Base-by-base conservation (phyloP, 2,888 invertebrate genomes). In the Coleophora flavipennella region DNA sequence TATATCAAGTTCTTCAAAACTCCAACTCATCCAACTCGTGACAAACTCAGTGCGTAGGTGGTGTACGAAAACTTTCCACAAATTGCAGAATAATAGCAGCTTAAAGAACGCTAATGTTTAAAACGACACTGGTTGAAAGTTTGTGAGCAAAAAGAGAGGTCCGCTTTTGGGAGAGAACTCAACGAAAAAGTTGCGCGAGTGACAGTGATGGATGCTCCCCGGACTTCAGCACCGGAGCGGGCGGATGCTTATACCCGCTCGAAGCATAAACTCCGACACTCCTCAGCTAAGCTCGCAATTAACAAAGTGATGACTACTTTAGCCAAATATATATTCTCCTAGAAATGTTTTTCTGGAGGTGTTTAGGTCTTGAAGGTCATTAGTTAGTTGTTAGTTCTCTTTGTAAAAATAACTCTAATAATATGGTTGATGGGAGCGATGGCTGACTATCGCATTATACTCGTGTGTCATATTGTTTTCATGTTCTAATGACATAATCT, bases 151-250 rank as follows among this genome's bases (percentile, higher is more conserved):
- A 80, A 80, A 78, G 74, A 67, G 61, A 51, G 60, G 58, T 59
- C 62, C 3, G 33, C 61, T 61, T 67, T 63, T 71, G 67, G 61
- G 64, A 63, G 67, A 63, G 60, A 67, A 67, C 71, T 67, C 66
- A 62, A 60, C 66, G 72, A 78, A 83, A 81, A 81, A 79, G 76
- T 80, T 75, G 69, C 55, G 67, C 55, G 44, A 44, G 47, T 72
- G 83, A 80, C 81, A 64, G 65, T 83, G 83, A 83, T 81, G 69
- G 78, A 83, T 83, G 80, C 59, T 62, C 55, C 53, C 55, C 55
- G 60, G 64, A 57, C 62, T 59, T 57, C 63, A 59, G 65, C 67
- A 4, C 11, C 51, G n/a, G 57, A 62, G 32, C 13, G 36, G 12
- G 20, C 28, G 20, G 13, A 13, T 27, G 28, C n/a, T 10, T 28